Percentiles rank a stretch among this genome's conserved stretches.
Evolutionary conservation across 1,140 invertebrate genomes (phyloP).

Genomic region (Phocides pigmalion): DNA sequence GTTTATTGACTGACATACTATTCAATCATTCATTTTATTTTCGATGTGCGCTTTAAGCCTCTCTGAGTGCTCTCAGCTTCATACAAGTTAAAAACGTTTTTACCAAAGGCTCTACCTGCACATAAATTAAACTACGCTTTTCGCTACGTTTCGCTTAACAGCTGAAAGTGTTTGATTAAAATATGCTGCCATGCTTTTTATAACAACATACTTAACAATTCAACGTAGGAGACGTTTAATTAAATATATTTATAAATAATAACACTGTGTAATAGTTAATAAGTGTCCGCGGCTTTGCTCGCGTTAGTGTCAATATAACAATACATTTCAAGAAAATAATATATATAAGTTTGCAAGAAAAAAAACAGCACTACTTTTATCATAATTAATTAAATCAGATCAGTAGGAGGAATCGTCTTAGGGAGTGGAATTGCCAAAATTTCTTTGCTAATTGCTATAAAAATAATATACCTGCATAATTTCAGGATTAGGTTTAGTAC

Average conservation of each 20-base stretch:
- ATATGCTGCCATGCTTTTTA: constrained; percentile 17
- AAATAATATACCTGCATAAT: too few relatives aligned
- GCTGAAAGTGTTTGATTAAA: constrained; percentile 37
- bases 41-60: constrained; percentile 12
- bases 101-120: constrained; percentile 2
- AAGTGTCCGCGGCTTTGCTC: too few relatives aligned
- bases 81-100: constrained; percentile 15
- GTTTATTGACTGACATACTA: constrained; percentile 8
- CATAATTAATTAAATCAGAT: too few relatives aligned
- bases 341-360: too few relatives aligned
- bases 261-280: neutral
- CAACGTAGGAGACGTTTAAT: neutral
- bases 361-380: too few relatives aligned
- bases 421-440: too few relatives aligned
- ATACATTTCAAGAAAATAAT: too few relatives aligned
- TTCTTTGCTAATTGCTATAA: too few relatives aligned
- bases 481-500: too few relatives aligned
- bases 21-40: constrained; percentile 9
- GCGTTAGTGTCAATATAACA: too few relatives aligned
- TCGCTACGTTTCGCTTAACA: constrained; percentile 17
- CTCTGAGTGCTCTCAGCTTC: constrained; percentile 6
- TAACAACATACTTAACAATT: neutral
- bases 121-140: constrained; percentile 11
- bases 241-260: neutral
- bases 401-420: too few relatives aligned